Conservation (phyloP, 1,140 invertebrate species). For the Zeugodacus cucurbitae region DNA sequence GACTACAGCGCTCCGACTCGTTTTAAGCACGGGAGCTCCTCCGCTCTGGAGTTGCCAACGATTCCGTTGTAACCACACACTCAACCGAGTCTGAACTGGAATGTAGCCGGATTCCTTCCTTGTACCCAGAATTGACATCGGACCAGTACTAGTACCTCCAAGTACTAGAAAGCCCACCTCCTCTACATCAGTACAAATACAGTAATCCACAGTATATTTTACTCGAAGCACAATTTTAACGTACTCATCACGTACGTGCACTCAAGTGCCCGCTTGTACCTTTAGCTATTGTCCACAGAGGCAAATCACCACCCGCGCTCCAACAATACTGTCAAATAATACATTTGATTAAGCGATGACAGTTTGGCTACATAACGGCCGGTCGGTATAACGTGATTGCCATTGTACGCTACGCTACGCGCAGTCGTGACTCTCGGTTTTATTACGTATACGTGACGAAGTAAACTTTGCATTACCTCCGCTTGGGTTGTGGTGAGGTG, state of each 20-base stretch:
- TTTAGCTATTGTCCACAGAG: background rate
- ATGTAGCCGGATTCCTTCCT: no score
- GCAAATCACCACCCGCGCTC: background rate
- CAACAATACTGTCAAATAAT: background rate
- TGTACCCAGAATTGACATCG: no score
- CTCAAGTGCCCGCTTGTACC: background rate
- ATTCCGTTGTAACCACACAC: no score
- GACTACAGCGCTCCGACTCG: no score
- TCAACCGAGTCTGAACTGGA: no score
- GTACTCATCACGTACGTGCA: background rate
- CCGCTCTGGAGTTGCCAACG: no score
- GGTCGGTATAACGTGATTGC: background rate
- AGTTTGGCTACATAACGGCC: constrained; percentile 26
- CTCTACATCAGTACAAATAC: no score
- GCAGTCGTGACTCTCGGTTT: constrained; percentile 18
- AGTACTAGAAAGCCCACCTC: no score
- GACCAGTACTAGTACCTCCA: no score
- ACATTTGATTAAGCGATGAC: constrained; percentile 8
- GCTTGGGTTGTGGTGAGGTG: background rate
- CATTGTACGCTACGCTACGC: background rate
- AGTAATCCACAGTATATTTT: no score
- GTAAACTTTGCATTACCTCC: background rate
- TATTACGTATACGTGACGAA: constrained; percentile 22
- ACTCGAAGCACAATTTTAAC: background rate
- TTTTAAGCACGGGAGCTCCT: no score